These are phyloP conservation scores for Leistus spinibarbis DNA, from an alignment of 2,888 invertebrate species.

Conservation along the genomic window DNA sequence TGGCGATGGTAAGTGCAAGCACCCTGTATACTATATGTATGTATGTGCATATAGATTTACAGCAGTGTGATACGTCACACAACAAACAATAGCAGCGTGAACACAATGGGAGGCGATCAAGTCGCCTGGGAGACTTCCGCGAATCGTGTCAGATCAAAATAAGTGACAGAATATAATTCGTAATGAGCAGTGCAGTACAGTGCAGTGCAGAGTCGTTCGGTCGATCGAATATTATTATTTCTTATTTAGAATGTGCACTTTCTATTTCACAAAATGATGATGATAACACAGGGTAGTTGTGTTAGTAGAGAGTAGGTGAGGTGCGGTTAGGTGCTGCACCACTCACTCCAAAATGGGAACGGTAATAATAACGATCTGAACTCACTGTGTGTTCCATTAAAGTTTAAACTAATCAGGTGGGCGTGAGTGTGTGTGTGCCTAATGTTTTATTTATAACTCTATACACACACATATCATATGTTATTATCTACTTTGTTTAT, in stretches of 20 bases:
- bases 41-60: no score
- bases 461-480: not conserved
- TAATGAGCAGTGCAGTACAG: constrained; percentile 20
- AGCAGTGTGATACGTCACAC: not conserved
- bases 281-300: not conserved
- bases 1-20: no score
- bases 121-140: constrained; percentile 14
- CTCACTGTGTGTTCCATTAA: not conserved
- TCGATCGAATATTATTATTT: not conserved
- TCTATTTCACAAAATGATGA: not conserved
- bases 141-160: constrained; percentile 15
- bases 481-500: not conserved
- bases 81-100: not conserved
- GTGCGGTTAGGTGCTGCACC: not conserved
- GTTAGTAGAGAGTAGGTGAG: not conserved
- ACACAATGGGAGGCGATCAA: not conserved
- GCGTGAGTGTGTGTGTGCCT: not conserved
- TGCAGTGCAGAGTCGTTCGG: no score
- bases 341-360: not conserved
- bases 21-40: no score
- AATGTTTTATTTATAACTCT: not conserved
- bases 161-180: constrained; percentile 24
- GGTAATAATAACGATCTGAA: not conserved
- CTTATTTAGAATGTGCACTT: not conserved
- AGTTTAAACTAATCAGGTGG: not conserved